phyloP scores from a whole-genome alignment of 2,888 invertebrate genomes.

The Agrilus mali region DNA sequence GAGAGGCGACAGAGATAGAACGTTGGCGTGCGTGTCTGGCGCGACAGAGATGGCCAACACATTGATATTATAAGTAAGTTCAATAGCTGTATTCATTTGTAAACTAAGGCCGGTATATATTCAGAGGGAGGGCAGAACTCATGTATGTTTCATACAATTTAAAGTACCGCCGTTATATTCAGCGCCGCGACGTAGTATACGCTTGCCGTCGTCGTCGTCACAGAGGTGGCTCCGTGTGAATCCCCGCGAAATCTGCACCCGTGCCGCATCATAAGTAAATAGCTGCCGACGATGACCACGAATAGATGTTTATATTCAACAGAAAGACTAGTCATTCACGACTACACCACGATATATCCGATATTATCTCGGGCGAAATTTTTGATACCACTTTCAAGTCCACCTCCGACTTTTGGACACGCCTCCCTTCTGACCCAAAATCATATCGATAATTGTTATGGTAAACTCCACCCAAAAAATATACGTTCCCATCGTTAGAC shows the following conservation, averaged over 20 bases:
- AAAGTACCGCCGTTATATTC: constrained; percentile 36
- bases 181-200: constrained; percentile 22
- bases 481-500: no score
- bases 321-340: constrained; percentile 7
- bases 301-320: constrained; percentile 15
- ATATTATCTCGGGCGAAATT: neutral
- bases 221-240: neutral
- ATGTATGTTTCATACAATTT: constrained; percentile 48
- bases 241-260: constrained; percentile 3
- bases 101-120: constrained; percentile 43
- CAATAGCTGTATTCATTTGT: constrained; percentile 61
- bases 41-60: constrained; percentile 35
- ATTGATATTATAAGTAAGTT: constrained; percentile 61
- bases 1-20: constrained; percentile 30
- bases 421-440: no score
- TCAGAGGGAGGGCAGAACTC: constrained; percentile 37
- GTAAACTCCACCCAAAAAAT: no score
- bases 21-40: constrained; percentile 18
- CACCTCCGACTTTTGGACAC: no score
- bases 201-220: neutral
- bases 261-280: constrained; percentile 16
- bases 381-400: no score
- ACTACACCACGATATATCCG: neutral
- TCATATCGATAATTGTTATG: no score
- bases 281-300: constrained; percentile 12